Percentiles rank a stretch among this genome's conserved stretches.
Evolutionary conservation across 2,888 invertebrate species (phyloP).

Genomic region (Drosophila diplacantha): DNA sequence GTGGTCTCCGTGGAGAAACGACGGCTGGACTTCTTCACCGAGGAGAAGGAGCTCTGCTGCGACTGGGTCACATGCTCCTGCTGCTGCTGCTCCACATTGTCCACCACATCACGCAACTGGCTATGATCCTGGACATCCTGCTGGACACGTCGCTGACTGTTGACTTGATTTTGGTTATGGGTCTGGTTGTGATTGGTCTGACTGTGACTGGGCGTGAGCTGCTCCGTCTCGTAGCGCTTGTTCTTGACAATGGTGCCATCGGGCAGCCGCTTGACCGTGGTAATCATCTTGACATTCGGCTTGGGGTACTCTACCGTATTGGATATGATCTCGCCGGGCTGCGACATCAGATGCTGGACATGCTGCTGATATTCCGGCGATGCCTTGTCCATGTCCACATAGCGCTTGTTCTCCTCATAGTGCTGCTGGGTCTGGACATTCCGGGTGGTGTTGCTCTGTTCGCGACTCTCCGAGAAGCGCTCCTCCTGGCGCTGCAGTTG

Average conservation of each 20-base stretch:
- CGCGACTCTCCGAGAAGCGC: slow-evolving; percentile 76
- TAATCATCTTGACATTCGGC: slow-evolving; percentile 83
- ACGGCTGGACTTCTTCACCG: slow-evolving; percentile 74
- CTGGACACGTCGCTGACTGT: slow-evolving; percentile 20
- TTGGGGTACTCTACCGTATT: slow-evolving; percentile 82
- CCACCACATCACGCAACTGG: slow-evolving; percentile 64
- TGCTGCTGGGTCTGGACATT: slow-evolving; percentile 71
- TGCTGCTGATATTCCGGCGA: slow-evolving; percentile 76
- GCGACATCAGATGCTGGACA: slow-evolving; percentile 74
- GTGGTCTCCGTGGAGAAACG: slow-evolving; percentile 75
- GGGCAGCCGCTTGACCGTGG: slow-evolving; percentile 83
- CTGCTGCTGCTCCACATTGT: slow-evolving; percentile 58
- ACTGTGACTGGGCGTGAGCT: slow-evolving; percentile 47
- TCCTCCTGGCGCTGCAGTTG: slow-evolving; percentile 69
- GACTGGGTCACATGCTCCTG: slow-evolving; percentile 59
- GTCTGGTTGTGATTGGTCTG: slow-evolving; percentile 37
- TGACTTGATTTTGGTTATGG: slow-evolving; percentile 43
- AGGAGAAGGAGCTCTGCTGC: slow-evolving; percentile 61
- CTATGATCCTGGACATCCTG: slow-evolving; percentile 20
- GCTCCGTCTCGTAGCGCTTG: slow-evolving; percentile 82
- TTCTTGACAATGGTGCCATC: slow-evolving; percentile 85
- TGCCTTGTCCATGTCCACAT: slow-evolving; percentile 76
- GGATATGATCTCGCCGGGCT: slow-evolving; percentile 80
- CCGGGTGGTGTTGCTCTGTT: slow-evolving; percentile 61
- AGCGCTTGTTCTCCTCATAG: slow-evolving; percentile 73